Evolutionary conservation across 2,797 vertebrate genomes (phyloP).

Genomic region (Sternarchorhynchus goeldii): DNA sequence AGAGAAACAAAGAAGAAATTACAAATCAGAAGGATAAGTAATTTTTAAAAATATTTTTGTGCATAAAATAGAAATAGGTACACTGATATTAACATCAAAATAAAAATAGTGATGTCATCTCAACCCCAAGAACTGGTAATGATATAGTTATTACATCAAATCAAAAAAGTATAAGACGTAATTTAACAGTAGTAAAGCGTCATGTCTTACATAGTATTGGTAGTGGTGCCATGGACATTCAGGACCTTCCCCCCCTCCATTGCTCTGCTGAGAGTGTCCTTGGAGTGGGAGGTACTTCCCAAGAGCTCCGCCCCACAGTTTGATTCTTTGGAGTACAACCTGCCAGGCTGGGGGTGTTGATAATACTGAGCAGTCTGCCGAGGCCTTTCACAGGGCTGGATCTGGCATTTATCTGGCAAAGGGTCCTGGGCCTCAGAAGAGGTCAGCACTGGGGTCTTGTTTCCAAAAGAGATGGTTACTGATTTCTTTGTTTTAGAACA

Average conservation of each 20-base stretch:
- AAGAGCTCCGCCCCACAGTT: constrained; percentile 65
- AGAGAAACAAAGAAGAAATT: constrained; percentile 8
- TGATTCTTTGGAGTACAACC: constrained; percentile 83
- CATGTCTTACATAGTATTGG: constrained; percentile 42
- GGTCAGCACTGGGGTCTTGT: constrained; percentile 22
- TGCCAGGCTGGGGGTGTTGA: constrained; percentile 77
- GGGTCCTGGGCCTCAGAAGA: constrained; percentile 53
- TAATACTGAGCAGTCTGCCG: constrained; percentile 78
- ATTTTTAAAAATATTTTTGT: no score
- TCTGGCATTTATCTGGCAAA: constrained; percentile 25
- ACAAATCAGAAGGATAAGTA: constrained; percentile 3
- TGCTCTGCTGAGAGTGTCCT: constrained; percentile 1
- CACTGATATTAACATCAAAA: constrained; percentile 5
- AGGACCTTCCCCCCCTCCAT: not conserved
- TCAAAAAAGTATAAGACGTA: not conserved
- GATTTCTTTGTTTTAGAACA: no score
- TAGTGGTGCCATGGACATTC: constrained; percentile 12
- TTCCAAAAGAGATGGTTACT: no score
- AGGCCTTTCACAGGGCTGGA: constrained; percentile 55
- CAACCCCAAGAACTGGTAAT: not conserved
- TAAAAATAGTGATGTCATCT: no score
- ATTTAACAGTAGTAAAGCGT: not conserved
- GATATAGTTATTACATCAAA: not conserved
- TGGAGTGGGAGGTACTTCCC: constrained; percentile 20
- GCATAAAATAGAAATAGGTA: no score